Conservation (phyloP, 2,113 vertebrate genomes). For the Sturnus vulgaris region DNA sequence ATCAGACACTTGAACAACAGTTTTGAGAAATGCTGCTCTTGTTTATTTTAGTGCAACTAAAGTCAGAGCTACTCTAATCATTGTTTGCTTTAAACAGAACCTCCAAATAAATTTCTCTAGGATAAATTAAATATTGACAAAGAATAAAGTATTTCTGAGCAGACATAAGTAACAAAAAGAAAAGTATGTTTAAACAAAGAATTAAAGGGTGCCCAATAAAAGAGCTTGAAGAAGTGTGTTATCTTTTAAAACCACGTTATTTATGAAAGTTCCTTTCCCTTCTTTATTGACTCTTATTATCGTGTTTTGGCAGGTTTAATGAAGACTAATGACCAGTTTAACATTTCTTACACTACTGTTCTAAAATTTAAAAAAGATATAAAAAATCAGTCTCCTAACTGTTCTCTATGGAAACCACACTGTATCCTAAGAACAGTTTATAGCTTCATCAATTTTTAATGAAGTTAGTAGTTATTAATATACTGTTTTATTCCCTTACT, state of each 20-base stretch:
- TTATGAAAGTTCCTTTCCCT: background rate
- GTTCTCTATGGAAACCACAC: background rate
- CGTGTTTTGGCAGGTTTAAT: background rate
- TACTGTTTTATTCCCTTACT: background rate
- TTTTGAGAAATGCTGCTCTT: background rate
- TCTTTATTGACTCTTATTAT: background rate
- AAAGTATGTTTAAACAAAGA: background rate
- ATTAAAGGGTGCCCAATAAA: background rate
- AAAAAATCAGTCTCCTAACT: background rate
- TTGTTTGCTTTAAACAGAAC: background rate
- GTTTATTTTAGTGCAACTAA: background rate
- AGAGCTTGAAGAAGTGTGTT: background rate
- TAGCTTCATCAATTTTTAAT: background rate
- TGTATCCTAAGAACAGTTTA: background rate
- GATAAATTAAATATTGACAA: background rate
- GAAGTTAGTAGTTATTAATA: background rate
- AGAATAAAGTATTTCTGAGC: background rate
- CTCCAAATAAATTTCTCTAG: background rate
- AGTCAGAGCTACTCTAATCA: background rate
- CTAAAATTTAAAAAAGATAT: background rate
- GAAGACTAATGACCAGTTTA: background rate
- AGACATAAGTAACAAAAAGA: background rate
- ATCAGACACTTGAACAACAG: background rate
- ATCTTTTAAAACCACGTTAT: background rate
- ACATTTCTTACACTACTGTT: background rate